Conservation (phyloP, 2,888 invertebrate species). For the Dasypolia templi region DNA sequence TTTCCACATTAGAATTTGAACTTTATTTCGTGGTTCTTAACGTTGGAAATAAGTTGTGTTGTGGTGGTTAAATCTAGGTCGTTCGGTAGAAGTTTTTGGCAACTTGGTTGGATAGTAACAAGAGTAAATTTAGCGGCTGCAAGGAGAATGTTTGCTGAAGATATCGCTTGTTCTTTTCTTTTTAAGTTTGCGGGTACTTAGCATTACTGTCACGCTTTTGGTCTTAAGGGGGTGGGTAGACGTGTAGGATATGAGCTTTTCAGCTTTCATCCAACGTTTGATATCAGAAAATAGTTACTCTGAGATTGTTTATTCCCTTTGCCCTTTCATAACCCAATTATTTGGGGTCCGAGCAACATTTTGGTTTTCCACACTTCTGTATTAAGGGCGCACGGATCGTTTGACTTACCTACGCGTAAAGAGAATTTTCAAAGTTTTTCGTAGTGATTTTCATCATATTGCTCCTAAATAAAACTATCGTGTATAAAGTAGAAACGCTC, state of each 20-base stretch:
- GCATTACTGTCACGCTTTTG: constrained; percentile 12
- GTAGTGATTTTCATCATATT: too few relatives aligned
- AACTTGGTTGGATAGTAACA: constrained; percentile 69
- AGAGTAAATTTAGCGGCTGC: constrained; percentile 52
- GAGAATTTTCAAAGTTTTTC: too few relatives aligned
- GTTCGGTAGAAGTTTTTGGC: constrained; percentile 68
- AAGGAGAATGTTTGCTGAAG: constrained; percentile 48
- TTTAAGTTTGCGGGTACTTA: constrained; percentile 32
- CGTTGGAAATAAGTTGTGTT: constrained; percentile 37
- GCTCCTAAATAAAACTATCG: too few relatives aligned
- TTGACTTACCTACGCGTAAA: too few relatives aligned
- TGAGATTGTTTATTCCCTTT: neutral
- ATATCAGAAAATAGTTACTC: neutral
- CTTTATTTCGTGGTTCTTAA: constrained; percentile 34
- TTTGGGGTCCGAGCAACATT: neutral
- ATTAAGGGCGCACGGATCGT: too few relatives aligned
- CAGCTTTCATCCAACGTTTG: neutral
- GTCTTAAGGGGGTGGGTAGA: neutral
- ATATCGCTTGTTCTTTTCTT: constrained; percentile 39
- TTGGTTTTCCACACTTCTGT: neutral
- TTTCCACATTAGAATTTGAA: constrained; percentile 30
- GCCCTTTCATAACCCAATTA: too few relatives aligned
- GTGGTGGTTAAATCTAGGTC: constrained; percentile 64
- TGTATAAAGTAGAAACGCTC: too few relatives aligned
- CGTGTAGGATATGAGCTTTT: neutral